Evolutionary conservation across 2,888 invertebrate genomes (phyloP), one percentile per base, ranked within the genome.

Genomic region (Nudaria mundana): DNA sequence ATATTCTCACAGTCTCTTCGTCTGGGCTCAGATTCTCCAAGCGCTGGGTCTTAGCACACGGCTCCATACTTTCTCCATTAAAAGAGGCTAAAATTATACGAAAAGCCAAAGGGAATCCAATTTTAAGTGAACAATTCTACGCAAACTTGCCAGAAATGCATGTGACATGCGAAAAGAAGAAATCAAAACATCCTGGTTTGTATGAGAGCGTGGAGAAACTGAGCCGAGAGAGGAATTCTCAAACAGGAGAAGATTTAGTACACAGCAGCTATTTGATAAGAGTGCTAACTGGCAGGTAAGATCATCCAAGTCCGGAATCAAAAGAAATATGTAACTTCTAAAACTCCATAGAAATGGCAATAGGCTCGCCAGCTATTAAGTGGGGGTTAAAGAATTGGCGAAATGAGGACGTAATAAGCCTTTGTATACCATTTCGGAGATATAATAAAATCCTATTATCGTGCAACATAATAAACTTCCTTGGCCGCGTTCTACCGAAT

Each of bases 21-120:
- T 91, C 91, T 2, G 91, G 90, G 11, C 85, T 90, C 50, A 79
- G 78, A 44, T 90, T 90, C 66, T 80, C 82, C 31, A 68, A 81
- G n/a, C 72, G 89, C 12, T 90, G 90, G 89, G 83, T 91, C 18
- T 69, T 91, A 3, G 88, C 90, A 0, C 90, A 91, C 50, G 91
- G 90, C 2, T 87, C 88, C 15, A 78, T 90, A 7, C 70, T 91
- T 10, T 82, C 83, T 0, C 81, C 89, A 0, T 50, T 85, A n/a
- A 78, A 85, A 50, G 82, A 86, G 23, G 85, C 82, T 1, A 69
- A 74, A 15, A 60, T 76, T 4, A 75, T 86, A n/a, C 71, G 77
- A 40, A 73, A 80, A 29, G 66, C 77, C 0, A 77, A 71, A 51
- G 81, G 85, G 0, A 84, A 82, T 36, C 76, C 84, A 0, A 82